Evolutionary conservation across 2,888 invertebrate species (phyloP), one percentile per base, ranked within the genome.

Genomic region (Folsomia manolachei): DNA sequence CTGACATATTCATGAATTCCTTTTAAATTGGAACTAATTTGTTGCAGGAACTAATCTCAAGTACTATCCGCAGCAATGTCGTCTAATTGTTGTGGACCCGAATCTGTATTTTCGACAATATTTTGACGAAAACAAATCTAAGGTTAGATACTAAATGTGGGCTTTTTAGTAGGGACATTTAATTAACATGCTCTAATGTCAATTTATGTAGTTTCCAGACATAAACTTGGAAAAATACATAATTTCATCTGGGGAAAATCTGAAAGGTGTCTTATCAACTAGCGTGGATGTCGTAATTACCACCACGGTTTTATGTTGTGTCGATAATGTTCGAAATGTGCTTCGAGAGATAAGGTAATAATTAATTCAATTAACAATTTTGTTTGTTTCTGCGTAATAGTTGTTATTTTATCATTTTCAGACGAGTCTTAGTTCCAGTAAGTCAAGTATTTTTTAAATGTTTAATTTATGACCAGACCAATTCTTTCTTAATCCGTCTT

Each of bases 201-300:
- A 39, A 14, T 39, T 64, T 18, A 39, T 74, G 25, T 65, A 78
- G 75, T 79, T 78, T 72, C 79, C 78, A 9, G 75, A 77, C 61
- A 75, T 81, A 2, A 70, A 72, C 11, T 66, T 81, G 72, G 79
- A 81, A 64, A 75, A 77, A 21, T 78, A 69, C 69, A 71, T 79
- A 9, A 51, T 81, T 25, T 70, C 72, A 19, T 71, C 75, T 14
- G 82, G 78, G 7, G 82, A 82, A 66, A 63, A 80, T 56, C 80
- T 83, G 74, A 70, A 75, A 2, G 78, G 75, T 19, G 74, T 83
- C n/a, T 72, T 76, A 11, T 77, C 81, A 52, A 63, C 67, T 23
- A 80, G 80, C 9, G 79, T 83, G 11, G 82, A 82, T 71, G 81
- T 81, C 21, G 82, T 82, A 1, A 82, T 83, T 4, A 78, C 80